Evolutionary conservation across 1,140 invertebrate species (phyloP), one percentile per base, ranked within the genome.

Genomic region (Hyphantria cunea): DNA sequence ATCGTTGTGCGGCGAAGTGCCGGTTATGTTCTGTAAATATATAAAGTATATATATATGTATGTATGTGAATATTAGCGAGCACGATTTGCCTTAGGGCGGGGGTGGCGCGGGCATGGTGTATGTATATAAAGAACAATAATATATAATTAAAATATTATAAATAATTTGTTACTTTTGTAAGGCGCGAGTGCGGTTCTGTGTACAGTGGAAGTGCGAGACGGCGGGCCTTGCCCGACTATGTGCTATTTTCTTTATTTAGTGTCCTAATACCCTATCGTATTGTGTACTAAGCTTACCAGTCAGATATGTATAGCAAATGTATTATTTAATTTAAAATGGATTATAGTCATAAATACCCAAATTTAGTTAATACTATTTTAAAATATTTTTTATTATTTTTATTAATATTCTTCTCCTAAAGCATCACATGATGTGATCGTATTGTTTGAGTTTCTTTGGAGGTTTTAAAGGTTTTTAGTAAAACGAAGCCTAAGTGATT

Each of bases 321-420:
- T 89, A 82, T 78, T 83, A 87, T 82, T 86, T 89, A 87, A 86
- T 86, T 88, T 84, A 86, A 86, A 74, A 72, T 79, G 74, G 80
- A 86, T 85, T 80, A 83, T 88, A 90, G 87, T 90, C 87, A 90
- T 88, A 88, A 90, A 84, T 84, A 90, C 86, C 87, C 87, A 90
- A 90, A 90, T 88, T 90, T 90, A 90, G 85, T 86, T 86, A 83
- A 86, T 86, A 76, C 74, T 81, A 79, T 80, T 77, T 76, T 79
- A 74, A 60, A 76, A 72, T 64, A 73, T 76, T 80, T 76, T 78
- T 78, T 77, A 74, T 72, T 78, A 70, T 76, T 63, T 72, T 74
- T 41, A 61, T 64, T 60, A 63, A 70, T 76, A 72, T 70, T 76
- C 62, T 78, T 58, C 77, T 80, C 75, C 74, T 85, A 74, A 82